phyloP scores from a whole-genome alignment of 2,888 invertebrate genomes.

The Alcis repandata region DNA sequence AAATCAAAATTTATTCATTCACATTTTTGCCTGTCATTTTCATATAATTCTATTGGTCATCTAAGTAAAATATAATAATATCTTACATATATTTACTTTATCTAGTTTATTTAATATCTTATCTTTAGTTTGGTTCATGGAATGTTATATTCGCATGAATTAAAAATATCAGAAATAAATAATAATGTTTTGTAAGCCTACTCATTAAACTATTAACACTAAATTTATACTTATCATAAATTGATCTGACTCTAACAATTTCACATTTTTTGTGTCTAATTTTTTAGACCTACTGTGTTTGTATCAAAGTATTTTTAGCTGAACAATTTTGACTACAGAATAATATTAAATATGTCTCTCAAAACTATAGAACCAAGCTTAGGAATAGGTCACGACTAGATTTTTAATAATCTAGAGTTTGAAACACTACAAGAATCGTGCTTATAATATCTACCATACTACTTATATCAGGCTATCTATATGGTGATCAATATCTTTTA shows the following conservation, averaged over 20 bases:
- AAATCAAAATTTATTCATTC: background rate
- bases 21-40: background rate
- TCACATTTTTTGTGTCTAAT: too few species aligned
- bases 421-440: background rate
- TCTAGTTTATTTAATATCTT: slow-evolving; percentile 6
- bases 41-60: background rate
- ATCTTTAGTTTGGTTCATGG: slow-evolving; percentile 9
- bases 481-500: too few species aligned
- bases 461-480: too few species aligned
- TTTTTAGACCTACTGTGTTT: too few species aligned
- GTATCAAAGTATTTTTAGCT: too few species aligned
- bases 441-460: too few species aligned
- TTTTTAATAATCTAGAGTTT: background rate
- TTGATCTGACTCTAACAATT: background rate
- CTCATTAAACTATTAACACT: slow-evolving; percentile 3
- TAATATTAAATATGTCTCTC: background rate
- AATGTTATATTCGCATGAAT: slow-evolving; percentile 24
- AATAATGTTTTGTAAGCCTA: background rate
- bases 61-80: background rate
- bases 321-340: background rate
- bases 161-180: slow-evolving; percentile 15
- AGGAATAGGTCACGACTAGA: slow-evolving; percentile 2
- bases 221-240: background rate
- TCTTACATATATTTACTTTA: background rate
- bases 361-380: background rate